Evolutionary conservation across 2,113 vertebrate species (phyloP).

Genomic region (Lutjanus erythropterus): DNA sequence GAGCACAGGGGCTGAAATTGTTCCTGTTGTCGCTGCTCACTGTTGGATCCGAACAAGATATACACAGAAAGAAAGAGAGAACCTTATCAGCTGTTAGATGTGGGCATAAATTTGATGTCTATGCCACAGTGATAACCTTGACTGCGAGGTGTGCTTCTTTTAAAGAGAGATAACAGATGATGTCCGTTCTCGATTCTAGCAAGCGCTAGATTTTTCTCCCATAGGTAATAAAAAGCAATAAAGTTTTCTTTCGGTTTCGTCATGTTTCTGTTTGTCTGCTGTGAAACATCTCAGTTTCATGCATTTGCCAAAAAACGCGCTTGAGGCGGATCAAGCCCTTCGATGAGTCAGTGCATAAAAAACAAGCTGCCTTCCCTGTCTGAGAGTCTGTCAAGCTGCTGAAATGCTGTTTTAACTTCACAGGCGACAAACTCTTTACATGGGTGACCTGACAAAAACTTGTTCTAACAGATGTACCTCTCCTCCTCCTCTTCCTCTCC

Average conservation of each 20-base stretch:
- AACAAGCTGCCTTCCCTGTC: slow-evolving; percentile 49
- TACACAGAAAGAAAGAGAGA: slow-evolving; percentile 16
- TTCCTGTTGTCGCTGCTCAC: slow-evolving; percentile 17
- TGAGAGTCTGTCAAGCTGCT: slow-evolving; percentile 56
- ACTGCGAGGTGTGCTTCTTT: slow-evolving; percentile 33
- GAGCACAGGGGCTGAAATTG: not conserved
- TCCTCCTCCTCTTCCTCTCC: slow-evolving; percentile 21
- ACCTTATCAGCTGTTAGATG: slow-evolving; percentile 36
- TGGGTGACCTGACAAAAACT: slow-evolving; percentile 41
- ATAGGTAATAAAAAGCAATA: slow-evolving; percentile 12
- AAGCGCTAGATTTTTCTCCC: slow-evolving; percentile 3
- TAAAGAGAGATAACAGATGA: slow-evolving; percentile 17
- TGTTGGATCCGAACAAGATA: slow-evolving; percentile 17
- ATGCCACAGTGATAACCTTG: slow-evolving; percentile 50
- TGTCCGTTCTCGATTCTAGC: slow-evolving; percentile 9
- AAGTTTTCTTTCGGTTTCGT: slow-evolving; percentile 53
- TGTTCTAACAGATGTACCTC: slow-evolving; percentile 52
- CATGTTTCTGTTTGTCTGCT: slow-evolving; percentile 43
- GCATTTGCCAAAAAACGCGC: slow-evolving; percentile 48
- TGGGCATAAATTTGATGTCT: slow-evolving; percentile 30
- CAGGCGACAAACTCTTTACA: slow-evolving; percentile 41
- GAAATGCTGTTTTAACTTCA: slow-evolving; percentile 64
- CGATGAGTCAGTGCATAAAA: slow-evolving; percentile 52
- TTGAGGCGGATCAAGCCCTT: slow-evolving; percentile 46
- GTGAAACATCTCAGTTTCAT: slow-evolving; percentile 38